Evolutionary conservation across 2,888 invertebrate species (phyloP).

Genomic region (Xylocampa areola): DNA sequence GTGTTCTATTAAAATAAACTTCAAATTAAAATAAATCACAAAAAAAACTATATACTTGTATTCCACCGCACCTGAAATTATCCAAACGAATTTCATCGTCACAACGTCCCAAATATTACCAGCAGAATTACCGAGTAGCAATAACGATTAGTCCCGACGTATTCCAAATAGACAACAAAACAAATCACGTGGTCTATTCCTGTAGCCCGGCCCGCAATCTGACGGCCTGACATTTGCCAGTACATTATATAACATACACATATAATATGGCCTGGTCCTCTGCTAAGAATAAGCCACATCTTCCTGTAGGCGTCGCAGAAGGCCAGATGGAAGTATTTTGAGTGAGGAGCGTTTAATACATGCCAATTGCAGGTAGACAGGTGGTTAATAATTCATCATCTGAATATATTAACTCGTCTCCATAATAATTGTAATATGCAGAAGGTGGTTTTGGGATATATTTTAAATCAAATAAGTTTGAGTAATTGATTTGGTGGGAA

Average conservation of each 20-base stretch:
- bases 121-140: conserved; percentile 37
- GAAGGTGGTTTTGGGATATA: too few relatives aligned
- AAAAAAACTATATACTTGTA: too few relatives aligned
- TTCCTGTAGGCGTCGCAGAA: not conserved
- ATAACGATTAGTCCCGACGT: conserved; percentile 41
- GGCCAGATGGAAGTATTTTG: not conserved
- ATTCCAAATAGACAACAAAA: conserved; percentile 61
- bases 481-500: too few relatives aligned
- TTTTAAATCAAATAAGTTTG: too few relatives aligned
- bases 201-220: conserved; percentile 45
- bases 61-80: not conserved
- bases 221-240: conserved; percentile 62
- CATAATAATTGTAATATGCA: too few relatives aligned
- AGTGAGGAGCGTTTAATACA: not conserved
- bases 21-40: too few relatives aligned
- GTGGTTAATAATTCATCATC: too few relatives aligned
- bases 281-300: conserved; percentile 4
- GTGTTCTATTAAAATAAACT: too few relatives aligned
- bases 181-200: conserved; percentile 57
- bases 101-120: conserved; percentile 40
- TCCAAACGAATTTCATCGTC: not conserved
- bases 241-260: conserved; percentile 33
- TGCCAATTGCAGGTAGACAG: too few relatives aligned
- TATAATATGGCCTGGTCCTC: conserved; percentile 23
- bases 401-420: too few relatives aligned